Percentiles rank a stretch among this genome's conserved stretches.
phyloP scores from a whole-genome alignment of 2,888 invertebrate genomes.

The Lasioglossum leucozonium region DNA sequence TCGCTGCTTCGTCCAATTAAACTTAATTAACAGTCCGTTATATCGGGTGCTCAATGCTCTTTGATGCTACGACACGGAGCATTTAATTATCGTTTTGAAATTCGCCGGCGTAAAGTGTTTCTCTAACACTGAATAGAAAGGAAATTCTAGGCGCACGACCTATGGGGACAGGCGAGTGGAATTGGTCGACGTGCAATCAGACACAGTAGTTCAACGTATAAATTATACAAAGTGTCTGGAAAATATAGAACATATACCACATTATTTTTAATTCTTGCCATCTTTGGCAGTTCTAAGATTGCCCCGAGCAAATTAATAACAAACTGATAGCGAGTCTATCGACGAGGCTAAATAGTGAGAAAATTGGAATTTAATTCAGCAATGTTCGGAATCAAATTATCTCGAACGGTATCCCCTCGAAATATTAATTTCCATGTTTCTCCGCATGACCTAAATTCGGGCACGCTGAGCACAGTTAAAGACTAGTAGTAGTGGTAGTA shows the following conservation, averaged over 20 bases:
- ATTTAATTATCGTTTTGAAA: not conserved
- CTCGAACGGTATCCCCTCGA: not conserved
- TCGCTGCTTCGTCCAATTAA: not conserved
- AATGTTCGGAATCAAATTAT: not conserved
- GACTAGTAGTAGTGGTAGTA: not conserved
- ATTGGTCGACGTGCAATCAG: too few relatives aligned
- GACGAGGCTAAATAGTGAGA: not conserved
- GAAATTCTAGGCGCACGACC: not conserved
- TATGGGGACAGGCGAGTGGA: not conserved
- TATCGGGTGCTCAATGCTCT: not conserved
- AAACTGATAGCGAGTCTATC: not conserved
- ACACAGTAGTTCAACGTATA: not conserved
- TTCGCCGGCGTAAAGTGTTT: not conserved
- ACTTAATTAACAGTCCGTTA: slow-evolving; percentile 19
- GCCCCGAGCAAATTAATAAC: not conserved
- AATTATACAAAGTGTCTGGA: too few relatives aligned
- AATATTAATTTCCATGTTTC: slow-evolving; percentile 5
- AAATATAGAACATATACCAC: too few relatives aligned
- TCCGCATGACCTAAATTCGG: not conserved
- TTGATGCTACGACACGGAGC: not conserved
- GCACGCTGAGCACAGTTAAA: not conserved
- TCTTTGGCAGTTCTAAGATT: too few relatives aligned
- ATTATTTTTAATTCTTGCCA: too few relatives aligned
- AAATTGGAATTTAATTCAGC: not conserved
- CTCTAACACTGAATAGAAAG: not conserved